Conservation (phyloP, 2,797 vertebrate genomes). For the Clarias fuscus region DNA sequence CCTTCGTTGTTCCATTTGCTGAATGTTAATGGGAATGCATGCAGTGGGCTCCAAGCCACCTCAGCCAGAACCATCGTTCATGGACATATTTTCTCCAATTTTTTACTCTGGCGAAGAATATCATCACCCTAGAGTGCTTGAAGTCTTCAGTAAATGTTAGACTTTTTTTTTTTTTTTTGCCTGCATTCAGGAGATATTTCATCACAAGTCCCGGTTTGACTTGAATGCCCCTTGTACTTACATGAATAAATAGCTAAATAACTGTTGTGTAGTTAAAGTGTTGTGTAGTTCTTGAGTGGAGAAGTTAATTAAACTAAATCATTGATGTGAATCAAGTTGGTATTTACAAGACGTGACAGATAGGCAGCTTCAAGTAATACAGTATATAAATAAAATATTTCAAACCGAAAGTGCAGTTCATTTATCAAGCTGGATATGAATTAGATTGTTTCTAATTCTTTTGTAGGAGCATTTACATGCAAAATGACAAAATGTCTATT, state of each 20-base stretch:
- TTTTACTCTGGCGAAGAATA: no score
- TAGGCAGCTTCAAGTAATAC: background rate
- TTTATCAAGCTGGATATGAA: background rate
- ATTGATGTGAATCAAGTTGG: background rate
- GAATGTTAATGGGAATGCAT: no score
- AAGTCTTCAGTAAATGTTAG: no score
- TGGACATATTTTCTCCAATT: no score
- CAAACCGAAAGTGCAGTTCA: background rate
- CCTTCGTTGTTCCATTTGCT: no score
- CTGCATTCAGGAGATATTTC: no score
- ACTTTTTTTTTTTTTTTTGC: no score
- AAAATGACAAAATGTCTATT: background rate
- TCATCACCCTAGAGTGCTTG: no score
- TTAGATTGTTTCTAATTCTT: background rate
- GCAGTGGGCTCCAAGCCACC: no score
- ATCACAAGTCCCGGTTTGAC: no score
- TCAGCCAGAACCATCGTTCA: no score
- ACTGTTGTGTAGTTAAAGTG: background rate
- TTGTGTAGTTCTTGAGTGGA: background rate
- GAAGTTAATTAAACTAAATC: background rate
- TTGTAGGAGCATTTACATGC: background rate
- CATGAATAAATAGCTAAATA: background rate
- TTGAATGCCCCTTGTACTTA: background rate
- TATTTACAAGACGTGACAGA: background rate
- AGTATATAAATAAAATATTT: background rate